These are phyloP conservation scores for Athene cunicularia DNA, from an alignment of 2,113 vertebrate genomes.

Conservation along the genomic window DNA sequence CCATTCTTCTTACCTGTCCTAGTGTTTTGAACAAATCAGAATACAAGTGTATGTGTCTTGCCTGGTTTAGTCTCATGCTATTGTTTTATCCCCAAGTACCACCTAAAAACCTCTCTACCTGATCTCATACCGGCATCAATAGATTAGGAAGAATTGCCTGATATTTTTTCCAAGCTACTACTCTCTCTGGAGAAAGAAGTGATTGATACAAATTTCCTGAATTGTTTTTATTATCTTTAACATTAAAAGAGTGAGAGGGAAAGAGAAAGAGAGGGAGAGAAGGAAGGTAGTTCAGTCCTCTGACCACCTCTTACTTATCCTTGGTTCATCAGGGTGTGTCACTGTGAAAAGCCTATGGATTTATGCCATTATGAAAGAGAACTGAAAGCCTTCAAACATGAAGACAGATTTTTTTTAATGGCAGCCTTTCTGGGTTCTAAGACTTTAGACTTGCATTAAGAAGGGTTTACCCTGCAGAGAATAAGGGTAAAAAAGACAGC, in stretches of 20 bases:
- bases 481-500: neutral
- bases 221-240: neutral
- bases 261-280: neutral
- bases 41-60: neutral
- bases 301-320: neutral
- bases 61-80: neutral
- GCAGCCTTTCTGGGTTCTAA: neutral
- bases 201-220: neutral
- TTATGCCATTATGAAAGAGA: neutral
- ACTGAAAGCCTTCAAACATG: neutral
- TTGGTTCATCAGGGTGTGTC: neutral
- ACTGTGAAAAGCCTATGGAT: neutral
- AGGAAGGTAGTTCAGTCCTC: neutral
- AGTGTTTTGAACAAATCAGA: neutral
- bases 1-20: neutral
- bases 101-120: neutral
- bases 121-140: neutral
- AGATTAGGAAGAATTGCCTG: neutral
- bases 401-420: neutral
- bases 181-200: neutral
- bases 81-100: neutral
- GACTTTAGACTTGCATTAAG: neutral
- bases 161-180: neutral
- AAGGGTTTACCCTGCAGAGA: neutral
- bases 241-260: neutral